These are phyloP conservation scores for Actinopyga echinites DNA, from an alignment of 53 echinoderm and acorn worm genomes.

Conservation along the genomic window DNA sequence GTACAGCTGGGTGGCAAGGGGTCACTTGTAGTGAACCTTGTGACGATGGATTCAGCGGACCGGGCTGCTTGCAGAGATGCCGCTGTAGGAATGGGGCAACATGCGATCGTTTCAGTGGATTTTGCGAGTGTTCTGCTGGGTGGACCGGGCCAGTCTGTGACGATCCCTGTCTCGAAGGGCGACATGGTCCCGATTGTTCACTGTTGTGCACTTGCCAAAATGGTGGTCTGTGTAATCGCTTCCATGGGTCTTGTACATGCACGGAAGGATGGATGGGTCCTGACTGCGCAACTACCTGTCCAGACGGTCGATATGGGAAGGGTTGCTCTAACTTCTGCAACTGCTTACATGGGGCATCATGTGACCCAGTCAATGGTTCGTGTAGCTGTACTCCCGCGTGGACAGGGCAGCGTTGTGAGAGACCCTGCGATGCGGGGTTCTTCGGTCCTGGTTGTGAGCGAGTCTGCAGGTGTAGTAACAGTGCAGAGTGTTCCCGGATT, in stretches of 20 bases:
- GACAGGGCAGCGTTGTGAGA: constrained; percentile 68
- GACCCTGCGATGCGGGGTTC: constrained; percentile 58
- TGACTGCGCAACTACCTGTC: constrained; percentile 60
- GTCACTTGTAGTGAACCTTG: constrained; percentile 61
- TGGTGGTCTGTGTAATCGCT: constrained; percentile 59
- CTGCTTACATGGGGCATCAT: constrained; percentile 73
- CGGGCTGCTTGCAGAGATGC: constrained; percentile 60
- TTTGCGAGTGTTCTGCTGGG: constrained; percentile 56
- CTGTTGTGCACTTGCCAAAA: constrained; percentile 68
- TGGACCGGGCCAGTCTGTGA: constrained; percentile 71
- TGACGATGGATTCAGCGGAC: constrained; percentile 67
- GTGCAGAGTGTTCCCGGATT: constrained; percentile 67
- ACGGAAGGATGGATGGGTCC: constrained; percentile 67
- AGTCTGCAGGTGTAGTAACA: constrained; percentile 64
- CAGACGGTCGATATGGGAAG: constrained; percentile 53
- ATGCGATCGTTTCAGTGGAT: constrained; percentile 70
- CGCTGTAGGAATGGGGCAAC: constrained; percentile 68
- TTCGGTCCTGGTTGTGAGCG: constrained; percentile 62
- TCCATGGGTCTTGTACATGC: constrained; percentile 65
- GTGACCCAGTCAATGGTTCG: constrained; percentile 64
- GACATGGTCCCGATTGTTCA: constrained; percentile 62
- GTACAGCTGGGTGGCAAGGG: constrained; percentile 80
- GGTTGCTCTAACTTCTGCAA: constrained; percentile 61
- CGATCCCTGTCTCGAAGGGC: constrained; percentile 42
- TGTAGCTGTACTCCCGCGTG: constrained; percentile 66